phyloP scores from a whole-genome alignment of 2,888 invertebrate genomes.

The Tinea semifulvella region DNA sequence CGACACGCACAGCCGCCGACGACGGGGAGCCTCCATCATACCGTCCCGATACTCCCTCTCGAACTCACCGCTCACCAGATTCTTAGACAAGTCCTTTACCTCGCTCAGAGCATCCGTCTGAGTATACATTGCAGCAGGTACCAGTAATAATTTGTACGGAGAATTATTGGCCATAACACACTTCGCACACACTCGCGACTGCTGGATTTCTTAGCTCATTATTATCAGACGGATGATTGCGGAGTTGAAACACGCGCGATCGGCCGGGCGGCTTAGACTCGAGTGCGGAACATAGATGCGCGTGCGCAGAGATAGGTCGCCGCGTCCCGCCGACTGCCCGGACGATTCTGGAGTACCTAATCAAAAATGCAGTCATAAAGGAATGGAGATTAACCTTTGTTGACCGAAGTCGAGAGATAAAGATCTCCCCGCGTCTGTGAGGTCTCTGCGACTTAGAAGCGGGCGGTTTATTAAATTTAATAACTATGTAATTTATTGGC shows the following conservation, averaged over 20 bases:
- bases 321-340: slow-evolving; percentile 2
- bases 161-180: slow-evolving; percentile 45
- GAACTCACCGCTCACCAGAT: slow-evolving; percentile 54
- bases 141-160: slow-evolving; percentile 42
- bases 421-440: slow-evolving; percentile 1
- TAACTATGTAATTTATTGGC: too few relatives aligned
- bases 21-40: slow-evolving; percentile 33
- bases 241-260: slow-evolving; percentile 24
- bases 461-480: too few relatives aligned
- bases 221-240: slow-evolving; percentile 31
- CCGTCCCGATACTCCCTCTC: slow-evolving; percentile 43
- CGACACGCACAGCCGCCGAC: slow-evolving; percentile 33
- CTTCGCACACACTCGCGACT: slow-evolving; percentile 26
- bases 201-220: slow-evolving; percentile 39
- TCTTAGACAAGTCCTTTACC: slow-evolving; percentile 50
- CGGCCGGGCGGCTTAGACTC: slow-evolving; percentile 17
- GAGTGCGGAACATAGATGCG: slow-evolving; percentile 10
- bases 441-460: too few relatives aligned
- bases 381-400: slow-evolving; percentile 18
- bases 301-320: slow-evolving; percentile 13
- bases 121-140: slow-evolving; percentile 43
- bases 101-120: slow-evolving; percentile 43
- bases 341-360: slow-evolving; percentile 2
- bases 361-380: slow-evolving; percentile 18
- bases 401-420: slow-evolving; percentile 10